phyloP scores from a whole-genome alignment of 2,113 vertebrate species.

The Lophotis ruficrista region DNA sequence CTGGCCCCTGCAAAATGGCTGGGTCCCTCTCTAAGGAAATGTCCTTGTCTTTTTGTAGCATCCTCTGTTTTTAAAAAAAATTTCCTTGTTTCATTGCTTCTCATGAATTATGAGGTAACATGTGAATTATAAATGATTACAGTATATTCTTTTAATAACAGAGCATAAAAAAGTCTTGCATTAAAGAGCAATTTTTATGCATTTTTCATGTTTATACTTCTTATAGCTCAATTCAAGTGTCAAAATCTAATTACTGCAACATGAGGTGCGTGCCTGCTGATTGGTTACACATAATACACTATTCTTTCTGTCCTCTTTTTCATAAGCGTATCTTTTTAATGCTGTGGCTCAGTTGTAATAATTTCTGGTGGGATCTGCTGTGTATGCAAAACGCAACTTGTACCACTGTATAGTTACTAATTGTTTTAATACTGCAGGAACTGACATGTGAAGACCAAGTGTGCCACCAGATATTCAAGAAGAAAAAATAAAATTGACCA shows the following conservation, averaged over 20 bases:
- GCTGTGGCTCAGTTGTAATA: not conserved
- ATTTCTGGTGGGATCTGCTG: not conserved
- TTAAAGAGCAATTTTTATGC: constrained; percentile 35
- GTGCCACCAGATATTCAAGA: constrained; percentile 91
- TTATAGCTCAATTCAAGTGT: constrained; percentile 60
- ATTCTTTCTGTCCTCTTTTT: constrained; percentile 1
- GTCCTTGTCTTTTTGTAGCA: not conserved
- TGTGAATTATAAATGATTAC: not conserved
- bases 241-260: constrained; percentile 64
- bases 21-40: not conserved
- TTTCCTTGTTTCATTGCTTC: not conserved
- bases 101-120: constrained; percentile 25
- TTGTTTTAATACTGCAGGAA: constrained; percentile 79
- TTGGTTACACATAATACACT: not conserved
- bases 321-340: not conserved
- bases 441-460: constrained; percentile 87
- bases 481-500: constrained; percentile 66
- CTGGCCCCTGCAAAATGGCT: not conserved
- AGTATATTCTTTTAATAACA: constrained; percentile 45
- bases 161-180: constrained; percentile 22
- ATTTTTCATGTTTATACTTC: constrained; percentile 69
- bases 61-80: not conserved
- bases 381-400: not conserved
- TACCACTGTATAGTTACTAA: not conserved
- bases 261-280: not conserved